Base-by-base conservation (phyloP, 2,888 invertebrate genomes). In the Drosophila paracracens region DNA sequence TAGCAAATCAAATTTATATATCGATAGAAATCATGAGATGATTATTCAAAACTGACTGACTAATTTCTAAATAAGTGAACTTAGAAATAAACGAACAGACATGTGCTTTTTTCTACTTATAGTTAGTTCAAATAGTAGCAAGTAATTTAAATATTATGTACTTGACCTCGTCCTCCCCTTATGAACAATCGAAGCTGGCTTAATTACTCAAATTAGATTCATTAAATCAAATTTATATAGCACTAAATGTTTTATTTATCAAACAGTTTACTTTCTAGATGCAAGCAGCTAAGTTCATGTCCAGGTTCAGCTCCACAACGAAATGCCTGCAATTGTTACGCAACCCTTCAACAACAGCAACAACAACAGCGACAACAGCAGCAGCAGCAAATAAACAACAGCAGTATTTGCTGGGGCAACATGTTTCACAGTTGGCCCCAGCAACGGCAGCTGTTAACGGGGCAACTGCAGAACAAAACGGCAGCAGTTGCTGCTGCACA, bases 271-370 rank as follows among this genome's bases (percentile, higher is more conserved):
- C 79, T 76, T 78, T 68, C 60, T 73, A 43, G 59, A 60, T 68
- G 2, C 38, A 35, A 46, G 1, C 21, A 38, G 46, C 43, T 48
- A 35, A 35, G 21, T 40, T 43, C 54, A 51, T n/a, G 40, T 40
- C 50, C 48, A 35, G 56, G 64, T 56, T 78, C 72, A 69, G 68
- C 56, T 72, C 53, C 60, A 66, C 40, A 60, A 33, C 57, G 35
- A 71, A 53, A 62, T 54, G 73, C 63, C 64, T 62, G 48, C 75
- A 82, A 82, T 72, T 87, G 88, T 85, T 85, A 54, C 88, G 88
- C 88, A 85, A 85, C 66, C 62, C 81, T 59, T 46, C 71, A 74
- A 29, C 70, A 70, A 58, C 61, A 53, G 50, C 53, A 66, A 52
- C 57, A 60, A 43, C 70, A 56, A 3, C 31, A 4, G 21, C 68